phyloP scores from a whole-genome alignment of 2,113 vertebrate genomes.

The Centropristis striata region DNA sequence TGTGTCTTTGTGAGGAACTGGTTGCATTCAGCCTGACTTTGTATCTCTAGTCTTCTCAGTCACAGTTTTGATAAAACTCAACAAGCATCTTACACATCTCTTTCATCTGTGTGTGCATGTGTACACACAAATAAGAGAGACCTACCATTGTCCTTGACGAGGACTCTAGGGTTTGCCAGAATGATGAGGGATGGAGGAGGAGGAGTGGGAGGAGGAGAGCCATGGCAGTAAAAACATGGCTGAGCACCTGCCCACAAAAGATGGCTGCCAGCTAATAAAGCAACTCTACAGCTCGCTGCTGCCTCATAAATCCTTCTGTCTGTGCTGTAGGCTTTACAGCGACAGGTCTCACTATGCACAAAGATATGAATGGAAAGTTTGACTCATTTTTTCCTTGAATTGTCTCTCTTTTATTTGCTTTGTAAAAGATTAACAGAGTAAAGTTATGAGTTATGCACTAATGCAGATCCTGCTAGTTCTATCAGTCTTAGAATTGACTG shows the following conservation, averaged over 20 bases:
- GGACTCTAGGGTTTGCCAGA: conserved; percentile 40
- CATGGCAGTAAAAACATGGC: conserved; percentile 64
- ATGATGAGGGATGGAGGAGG: conserved; percentile 32
- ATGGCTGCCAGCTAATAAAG: conserved; percentile 65
- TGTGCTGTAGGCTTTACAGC: conserved; percentile 41
- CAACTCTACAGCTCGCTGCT: conserved; percentile 52
- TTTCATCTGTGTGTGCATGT: conserved; percentile 3
- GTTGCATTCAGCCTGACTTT: not conserved
- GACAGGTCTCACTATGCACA: conserved; percentile 25
- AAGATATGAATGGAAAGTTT: conserved; percentile 36
- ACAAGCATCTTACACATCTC: not conserved
- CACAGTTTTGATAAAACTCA: not conserved
- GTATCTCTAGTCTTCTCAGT: not conserved
- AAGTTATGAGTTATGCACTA: not conserved
- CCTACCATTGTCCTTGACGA: conserved; percentile 55
- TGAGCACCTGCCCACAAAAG: conserved; percentile 66
- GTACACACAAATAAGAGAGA: not conserved
- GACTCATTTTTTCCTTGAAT: conserved; percentile 2
- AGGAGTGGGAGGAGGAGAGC: conserved; percentile 38
- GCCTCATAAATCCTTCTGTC: conserved; percentile 65
- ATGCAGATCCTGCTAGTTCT: not conserved
- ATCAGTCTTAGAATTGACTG: not conserved
- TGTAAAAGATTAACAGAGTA: conserved; percentile 23
- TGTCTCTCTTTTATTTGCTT: conserved; percentile 15
- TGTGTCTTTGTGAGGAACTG: not conserved